Percentiles rank a stretch among this genome's conserved stretches.
Evolutionary conservation across 1,140 invertebrate species (phyloP).

Genomic region (Catajapyx aquilonaris): DNA sequence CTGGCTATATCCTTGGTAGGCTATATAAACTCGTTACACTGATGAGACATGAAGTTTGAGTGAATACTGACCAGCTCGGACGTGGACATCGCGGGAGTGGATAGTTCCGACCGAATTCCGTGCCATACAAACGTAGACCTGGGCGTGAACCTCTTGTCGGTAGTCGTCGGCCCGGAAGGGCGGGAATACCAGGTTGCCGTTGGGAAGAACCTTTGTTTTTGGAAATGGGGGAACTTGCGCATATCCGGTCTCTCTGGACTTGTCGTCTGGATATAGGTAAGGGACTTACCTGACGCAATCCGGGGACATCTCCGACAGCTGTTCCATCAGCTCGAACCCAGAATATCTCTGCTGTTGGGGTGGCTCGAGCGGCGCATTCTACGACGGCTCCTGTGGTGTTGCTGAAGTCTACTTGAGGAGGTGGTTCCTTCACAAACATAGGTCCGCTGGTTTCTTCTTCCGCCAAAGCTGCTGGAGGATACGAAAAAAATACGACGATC

Average conservation of each 20-base stretch:
- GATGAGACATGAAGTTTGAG: too few relatives aligned
- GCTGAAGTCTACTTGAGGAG: slow-evolving; percentile 75
- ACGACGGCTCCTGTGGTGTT: slow-evolving; percentile 83
- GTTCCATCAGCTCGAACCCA: slow-evolving; percentile 76
- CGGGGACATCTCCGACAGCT: slow-evolving; percentile 70
- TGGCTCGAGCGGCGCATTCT: slow-evolving; percentile 75
- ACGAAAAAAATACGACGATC: slow-evolving; percentile 4
- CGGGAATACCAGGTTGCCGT: slow-evolving; percentile 83
- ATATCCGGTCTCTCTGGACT: neutral
- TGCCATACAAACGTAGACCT: slow-evolving; percentile 79
- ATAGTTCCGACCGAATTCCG: slow-evolving; percentile 72
- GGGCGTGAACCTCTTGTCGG: slow-evolving; percentile 77
- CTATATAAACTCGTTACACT: too few relatives aligned
- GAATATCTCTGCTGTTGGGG: slow-evolving; percentile 73
- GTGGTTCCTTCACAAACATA: slow-evolving; percentile 76
- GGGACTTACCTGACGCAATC: slow-evolving; percentile 55
- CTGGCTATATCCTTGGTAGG: too few relatives aligned
- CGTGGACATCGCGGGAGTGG: slow-evolving; percentile 76
- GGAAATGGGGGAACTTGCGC: neutral
- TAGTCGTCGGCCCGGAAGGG: slow-evolving; percentile 84
- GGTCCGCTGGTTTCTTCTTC: slow-evolving; percentile 61
- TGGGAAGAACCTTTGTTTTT: slow-evolving; percentile 43
- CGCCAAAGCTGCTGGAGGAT: slow-evolving; percentile 19
- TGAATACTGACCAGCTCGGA: slow-evolving; percentile 62
- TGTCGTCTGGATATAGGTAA: neutral